Percentiles rank a stretch among this genome's conserved stretches.
These are phyloP conservation scores for Alces alces DNA, from an alignment of 2,113 vertebrate species.

Conservation along the genomic window DNA sequence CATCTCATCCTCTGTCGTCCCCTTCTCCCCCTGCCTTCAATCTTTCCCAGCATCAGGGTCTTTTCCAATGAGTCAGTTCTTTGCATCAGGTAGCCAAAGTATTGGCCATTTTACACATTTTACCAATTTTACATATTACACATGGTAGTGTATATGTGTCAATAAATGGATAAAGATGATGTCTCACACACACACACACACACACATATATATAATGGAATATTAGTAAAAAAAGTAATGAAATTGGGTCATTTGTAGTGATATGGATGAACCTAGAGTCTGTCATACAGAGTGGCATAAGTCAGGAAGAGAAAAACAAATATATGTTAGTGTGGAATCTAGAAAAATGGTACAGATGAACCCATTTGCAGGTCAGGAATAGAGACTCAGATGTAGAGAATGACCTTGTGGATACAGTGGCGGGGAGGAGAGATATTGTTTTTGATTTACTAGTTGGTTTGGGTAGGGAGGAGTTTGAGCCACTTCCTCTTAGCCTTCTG, in stretches of 20 bases:
- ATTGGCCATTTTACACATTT: not conserved
- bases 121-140: not conserved
- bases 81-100: not conserved
- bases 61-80: not conserved
- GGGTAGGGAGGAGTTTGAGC: not conserved
- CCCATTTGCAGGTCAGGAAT: not conserved
- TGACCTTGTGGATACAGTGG: not conserved
- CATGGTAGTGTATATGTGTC: not conserved
- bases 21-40: not conserved
- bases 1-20: not conserved
- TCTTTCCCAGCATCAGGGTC: not conserved
- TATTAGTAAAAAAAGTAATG: not conserved
- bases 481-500: not conserved
- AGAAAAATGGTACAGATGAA: not conserved
- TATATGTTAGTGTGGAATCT: not conserved
- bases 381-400: not conserved
- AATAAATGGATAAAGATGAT: not conserved
- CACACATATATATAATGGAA: not conserved
- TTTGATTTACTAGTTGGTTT: not conserved
- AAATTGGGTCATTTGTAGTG: not conserved
- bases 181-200: not conserved
- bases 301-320: not conserved
- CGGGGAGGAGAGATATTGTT: not conserved
- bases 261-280: not conserved
- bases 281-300: not conserved